Conservation (phyloP, 2,113 vertebrate species). For the Pelvicachromis taeniatus region DNA sequence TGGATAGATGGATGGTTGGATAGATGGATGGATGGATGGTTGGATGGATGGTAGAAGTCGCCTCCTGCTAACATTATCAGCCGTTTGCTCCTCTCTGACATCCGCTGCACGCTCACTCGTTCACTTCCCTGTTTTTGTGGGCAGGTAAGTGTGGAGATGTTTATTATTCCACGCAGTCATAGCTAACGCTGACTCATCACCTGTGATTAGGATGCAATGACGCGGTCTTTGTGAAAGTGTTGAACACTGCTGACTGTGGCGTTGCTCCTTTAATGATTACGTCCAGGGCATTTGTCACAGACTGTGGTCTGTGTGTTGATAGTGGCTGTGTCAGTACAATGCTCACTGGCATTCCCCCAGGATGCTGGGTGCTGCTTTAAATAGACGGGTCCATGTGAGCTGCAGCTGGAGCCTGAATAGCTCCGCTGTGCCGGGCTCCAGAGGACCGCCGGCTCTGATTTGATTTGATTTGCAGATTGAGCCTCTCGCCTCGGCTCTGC, state of each 20-base stretch:
- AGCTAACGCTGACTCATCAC: not conserved
- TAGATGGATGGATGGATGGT: too few relatives aligned
- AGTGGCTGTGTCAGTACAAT: not conserved
- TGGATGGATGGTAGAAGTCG: not conserved
- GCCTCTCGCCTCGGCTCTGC: not conserved
- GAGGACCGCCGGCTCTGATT: not conserved
- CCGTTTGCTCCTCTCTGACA: not conserved
- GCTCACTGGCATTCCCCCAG: not conserved
- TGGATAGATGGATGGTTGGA: too few relatives aligned
- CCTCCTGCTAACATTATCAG: not conserved
- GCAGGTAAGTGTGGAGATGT: not conserved
- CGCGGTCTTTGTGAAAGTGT: not conserved
- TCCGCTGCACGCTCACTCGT: not conserved
- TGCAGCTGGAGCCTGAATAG: not conserved
- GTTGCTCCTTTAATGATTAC: not conserved
- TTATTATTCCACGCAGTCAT: not conserved
- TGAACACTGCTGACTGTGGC: not conserved
- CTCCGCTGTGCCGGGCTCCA: not conserved
- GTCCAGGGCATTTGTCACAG: not conserved
- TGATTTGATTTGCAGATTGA: not conserved
- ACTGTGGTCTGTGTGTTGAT: not conserved
- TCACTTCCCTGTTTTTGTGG: not conserved
- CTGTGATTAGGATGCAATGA: not conserved
- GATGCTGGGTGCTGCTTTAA: not conserved
- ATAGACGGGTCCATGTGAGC: not conserved